A percentile compares a stretch with the other conserved stretches of the same genome.
Evolutionary conservation across 1,140 invertebrate species (phyloP).

Genomic region (Hypsibius dujardini): DNA sequence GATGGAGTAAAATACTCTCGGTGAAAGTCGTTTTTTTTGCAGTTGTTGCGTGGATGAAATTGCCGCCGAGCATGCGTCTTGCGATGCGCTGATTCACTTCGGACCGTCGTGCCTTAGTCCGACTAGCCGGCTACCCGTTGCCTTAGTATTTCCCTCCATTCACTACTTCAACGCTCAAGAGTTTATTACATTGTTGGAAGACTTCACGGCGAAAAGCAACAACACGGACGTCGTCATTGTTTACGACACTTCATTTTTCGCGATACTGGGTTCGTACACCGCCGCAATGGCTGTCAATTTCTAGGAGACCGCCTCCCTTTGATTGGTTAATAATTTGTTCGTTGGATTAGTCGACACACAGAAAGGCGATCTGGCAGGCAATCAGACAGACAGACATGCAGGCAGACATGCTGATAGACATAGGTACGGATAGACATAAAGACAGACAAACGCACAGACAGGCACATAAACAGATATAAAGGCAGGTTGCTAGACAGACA

Average conservation of each 20-base stretch:
- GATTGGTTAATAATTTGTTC: too few species aligned
- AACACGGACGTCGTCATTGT: neutral
- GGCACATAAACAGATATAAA: too few species aligned
- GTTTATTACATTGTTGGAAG: neutral
- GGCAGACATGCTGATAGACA: too few species aligned
- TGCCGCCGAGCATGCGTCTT: slow-evolving; percentile 61
- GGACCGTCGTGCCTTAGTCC: slow-evolving; percentile 66
- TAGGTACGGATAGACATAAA: too few species aligned
- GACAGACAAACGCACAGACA: too few species aligned
- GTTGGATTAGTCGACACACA: too few species aligned
- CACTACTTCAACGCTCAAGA: neutral
- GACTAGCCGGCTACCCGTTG: slow-evolving; percentile 47
- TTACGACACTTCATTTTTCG: neutral
- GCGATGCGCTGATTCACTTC: slow-evolving; percentile 73
- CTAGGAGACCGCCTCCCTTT: too few species aligned
- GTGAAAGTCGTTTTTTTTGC: slow-evolving; percentile 30
- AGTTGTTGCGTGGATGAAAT: slow-evolving; percentile 83
- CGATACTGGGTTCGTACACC: neutral
- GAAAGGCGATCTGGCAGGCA: too few species aligned
- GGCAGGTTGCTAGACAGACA: too few species aligned
- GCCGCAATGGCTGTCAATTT: too few species aligned
- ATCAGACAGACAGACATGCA: too few species aligned
- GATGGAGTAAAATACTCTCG: slow-evolving; percentile 30
- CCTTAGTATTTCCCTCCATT: slow-evolving; percentile 25
- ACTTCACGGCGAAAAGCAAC: neutral